phyloP scores from a whole-genome alignment of 1,140 invertebrate genomes.

The Delia radicum region DNA sequence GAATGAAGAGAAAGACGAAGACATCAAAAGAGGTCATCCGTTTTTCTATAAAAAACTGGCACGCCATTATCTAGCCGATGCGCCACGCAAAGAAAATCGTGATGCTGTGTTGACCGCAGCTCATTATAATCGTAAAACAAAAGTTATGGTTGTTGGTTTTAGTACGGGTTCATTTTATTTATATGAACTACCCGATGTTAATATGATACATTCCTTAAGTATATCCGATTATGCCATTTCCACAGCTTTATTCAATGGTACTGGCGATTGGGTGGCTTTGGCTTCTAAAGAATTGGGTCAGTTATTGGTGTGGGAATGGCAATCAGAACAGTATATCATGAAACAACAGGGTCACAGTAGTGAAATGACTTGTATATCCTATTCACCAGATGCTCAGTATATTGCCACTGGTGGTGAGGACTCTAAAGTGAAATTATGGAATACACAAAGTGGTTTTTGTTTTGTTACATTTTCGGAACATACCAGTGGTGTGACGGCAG shows the following conservation, averaged over 20 bases:
- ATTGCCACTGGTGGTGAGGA: slow-evolving; percentile 93
- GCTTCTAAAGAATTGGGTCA: slow-evolving; percentile 84
- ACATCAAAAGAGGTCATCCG: slow-evolving; percentile 56
- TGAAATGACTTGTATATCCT: slow-evolving; percentile 83
- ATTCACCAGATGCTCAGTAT: slow-evolving; percentile 88
- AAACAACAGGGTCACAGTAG: slow-evolving; percentile 95
- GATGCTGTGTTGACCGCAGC: slow-evolving; percentile 71
- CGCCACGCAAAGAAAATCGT: slow-evolving; percentile 63
- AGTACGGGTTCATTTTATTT: slow-evolving; percentile 83
- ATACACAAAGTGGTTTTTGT: slow-evolving; percentile 85
- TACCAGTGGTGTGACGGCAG: slow-evolving; percentile 73
- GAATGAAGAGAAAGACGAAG: slow-evolving; percentile 47
- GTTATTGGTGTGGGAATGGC: slow-evolving; percentile 97
- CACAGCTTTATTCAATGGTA: slow-evolving; percentile 77
- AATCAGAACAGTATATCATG: slow-evolving; percentile 95
- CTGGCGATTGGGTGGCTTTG: slow-evolving; percentile 93
- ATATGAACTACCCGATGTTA: slow-evolving; percentile 91
- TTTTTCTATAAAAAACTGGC: slow-evolving; percentile 69
- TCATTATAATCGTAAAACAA: slow-evolving; percentile 75
- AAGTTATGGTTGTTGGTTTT: slow-evolving; percentile 80
- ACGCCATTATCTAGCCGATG: slow-evolving; percentile 72
- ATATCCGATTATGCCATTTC: slow-evolving; percentile 80
- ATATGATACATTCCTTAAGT: slow-evolving; percentile 86
- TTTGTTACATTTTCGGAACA: slow-evolving; percentile 95
- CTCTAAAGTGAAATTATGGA: slow-evolving; percentile 97